Percentiles rank a stretch among this genome's conserved stretches.
Evolutionary conservation across 2,888 invertebrate species (phyloP).

Genomic region (Ectobius pallidus): DNA sequence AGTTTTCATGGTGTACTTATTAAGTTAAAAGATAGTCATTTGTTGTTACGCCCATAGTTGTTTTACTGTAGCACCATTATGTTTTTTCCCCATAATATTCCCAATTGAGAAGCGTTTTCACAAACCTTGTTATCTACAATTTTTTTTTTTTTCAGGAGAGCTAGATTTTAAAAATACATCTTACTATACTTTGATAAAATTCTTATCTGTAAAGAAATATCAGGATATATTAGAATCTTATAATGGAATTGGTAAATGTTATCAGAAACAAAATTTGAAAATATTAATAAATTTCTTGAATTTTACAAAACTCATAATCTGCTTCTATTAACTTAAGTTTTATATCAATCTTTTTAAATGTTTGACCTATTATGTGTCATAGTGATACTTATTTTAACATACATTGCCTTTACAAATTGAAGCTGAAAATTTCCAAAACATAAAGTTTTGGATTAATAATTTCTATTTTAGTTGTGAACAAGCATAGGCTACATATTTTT

Average conservation of each 20-base stretch:
- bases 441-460: not conserved
- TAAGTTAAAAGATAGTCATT: too few species aligned
- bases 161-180: not conserved
- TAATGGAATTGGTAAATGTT: too few species aligned
- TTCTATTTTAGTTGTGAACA: not conserved
- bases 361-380: not conserved
- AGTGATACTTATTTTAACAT: not conserved
- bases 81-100: too few species aligned
- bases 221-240: not conserved
- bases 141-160: not conserved
- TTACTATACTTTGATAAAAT: not conserved
- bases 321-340: too few species aligned
- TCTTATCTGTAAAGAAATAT: not conserved
- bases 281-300: not conserved
- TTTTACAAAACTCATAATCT: too few species aligned
- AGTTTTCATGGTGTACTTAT: too few species aligned
- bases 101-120: too few species aligned
- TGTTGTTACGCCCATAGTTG: too few species aligned
- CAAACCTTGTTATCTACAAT: not conserved
- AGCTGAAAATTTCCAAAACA: not conserved
- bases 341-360: too few species aligned
- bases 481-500: not conserved
- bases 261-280: not conserved
- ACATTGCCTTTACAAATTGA: not conserved
- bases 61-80: too few species aligned